Percentiles rank a stretch among this genome's conserved stretches.
Conservation (phyloP, 1,140 invertebrate genomes). For the Megathymus violae region DNA sequence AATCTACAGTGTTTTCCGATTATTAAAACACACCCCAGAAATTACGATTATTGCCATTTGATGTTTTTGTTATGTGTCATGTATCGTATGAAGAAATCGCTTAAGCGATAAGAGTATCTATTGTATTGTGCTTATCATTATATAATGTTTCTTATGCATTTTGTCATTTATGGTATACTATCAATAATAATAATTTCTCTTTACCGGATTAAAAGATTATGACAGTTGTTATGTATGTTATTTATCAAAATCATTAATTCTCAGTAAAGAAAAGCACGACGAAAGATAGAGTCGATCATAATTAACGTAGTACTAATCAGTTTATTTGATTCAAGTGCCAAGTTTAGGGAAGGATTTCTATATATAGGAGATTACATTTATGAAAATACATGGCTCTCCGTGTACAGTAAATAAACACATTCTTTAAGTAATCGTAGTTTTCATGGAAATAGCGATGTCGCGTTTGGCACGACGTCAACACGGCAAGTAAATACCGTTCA, state of each 20-base stretch:
- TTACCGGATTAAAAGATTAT: too few species aligned
- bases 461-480: conserved; percentile 67
- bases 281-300: conserved; percentile 18
- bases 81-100: too few species aligned
- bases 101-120: too few species aligned
- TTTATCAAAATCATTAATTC: neutral
- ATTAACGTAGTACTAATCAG: conserved; percentile 8
- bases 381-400: neutral
- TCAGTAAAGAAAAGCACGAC: neutral
- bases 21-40: too few species aligned
- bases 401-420: conserved; percentile 25
- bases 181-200: too few species aligned
- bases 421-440: conserved; percentile 41
- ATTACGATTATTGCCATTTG: too few species aligned
- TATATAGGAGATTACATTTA: conserved; percentile 19
- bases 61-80: too few species aligned
- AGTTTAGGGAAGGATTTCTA: conserved; percentile 36
- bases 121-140: too few species aligned
- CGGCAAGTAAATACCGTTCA: conserved; percentile 51
- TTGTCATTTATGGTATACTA: too few species aligned
- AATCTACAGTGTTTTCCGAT: too few species aligned
- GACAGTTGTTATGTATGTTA: neutral
- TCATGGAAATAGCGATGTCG: conserved; percentile 69
- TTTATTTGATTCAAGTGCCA: conserved; percentile 33
- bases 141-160: too few species aligned